Evolutionary conservation across 1,140 invertebrate genomes (phyloP).

Genomic region (Bombus difficillimus): DNA sequence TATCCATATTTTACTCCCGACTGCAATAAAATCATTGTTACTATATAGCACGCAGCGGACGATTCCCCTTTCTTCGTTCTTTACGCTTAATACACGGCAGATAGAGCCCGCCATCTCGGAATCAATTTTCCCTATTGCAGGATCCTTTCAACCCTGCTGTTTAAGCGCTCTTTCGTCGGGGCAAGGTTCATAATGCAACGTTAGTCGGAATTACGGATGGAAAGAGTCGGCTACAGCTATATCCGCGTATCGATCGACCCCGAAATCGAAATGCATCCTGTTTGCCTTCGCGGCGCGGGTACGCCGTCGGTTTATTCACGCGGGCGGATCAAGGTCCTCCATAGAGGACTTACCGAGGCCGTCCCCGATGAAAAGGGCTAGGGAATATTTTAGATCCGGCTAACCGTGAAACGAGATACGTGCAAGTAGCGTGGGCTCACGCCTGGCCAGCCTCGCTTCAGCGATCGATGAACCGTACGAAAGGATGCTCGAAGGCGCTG

Average conservation of each 20-base stretch:
- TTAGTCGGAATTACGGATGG: background rate
- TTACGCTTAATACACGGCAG: too few species aligned
- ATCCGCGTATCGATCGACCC: conserved; percentile 28
- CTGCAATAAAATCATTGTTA: background rate
- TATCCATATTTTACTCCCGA: background rate
- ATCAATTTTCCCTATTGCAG: conserved; percentile 13
- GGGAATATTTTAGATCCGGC: conserved; percentile 63
- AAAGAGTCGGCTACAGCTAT: background rate
- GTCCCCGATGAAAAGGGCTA: conserved; percentile 49
- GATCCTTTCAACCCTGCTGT: conserved; percentile 18
- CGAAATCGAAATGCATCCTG: conserved; percentile 54
- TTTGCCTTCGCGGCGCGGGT: conserved; percentile 40
- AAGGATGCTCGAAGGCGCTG: conserved; percentile 42
- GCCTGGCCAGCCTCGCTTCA: conserved; percentile 15
- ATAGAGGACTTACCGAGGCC: background rate
- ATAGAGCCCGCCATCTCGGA: background rate
- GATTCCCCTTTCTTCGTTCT: background rate
- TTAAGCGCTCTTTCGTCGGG: conserved; percentile 17
- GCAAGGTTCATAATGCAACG: conserved; percentile 24
- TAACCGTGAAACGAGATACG: conserved; percentile 72
- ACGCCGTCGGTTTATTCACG: conserved; percentile 30
- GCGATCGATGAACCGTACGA: conserved; percentile 62
- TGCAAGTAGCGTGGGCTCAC: conserved; percentile 38
- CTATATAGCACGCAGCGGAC: background rate
- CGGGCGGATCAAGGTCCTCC: conserved; percentile 32